Percentiles rank a stretch among this genome's conserved stretches.
These are phyloP conservation scores for Aphelinus certus DNA, from an alignment of 1,140 invertebrate genomes.

Conservation along the genomic window DNA sequence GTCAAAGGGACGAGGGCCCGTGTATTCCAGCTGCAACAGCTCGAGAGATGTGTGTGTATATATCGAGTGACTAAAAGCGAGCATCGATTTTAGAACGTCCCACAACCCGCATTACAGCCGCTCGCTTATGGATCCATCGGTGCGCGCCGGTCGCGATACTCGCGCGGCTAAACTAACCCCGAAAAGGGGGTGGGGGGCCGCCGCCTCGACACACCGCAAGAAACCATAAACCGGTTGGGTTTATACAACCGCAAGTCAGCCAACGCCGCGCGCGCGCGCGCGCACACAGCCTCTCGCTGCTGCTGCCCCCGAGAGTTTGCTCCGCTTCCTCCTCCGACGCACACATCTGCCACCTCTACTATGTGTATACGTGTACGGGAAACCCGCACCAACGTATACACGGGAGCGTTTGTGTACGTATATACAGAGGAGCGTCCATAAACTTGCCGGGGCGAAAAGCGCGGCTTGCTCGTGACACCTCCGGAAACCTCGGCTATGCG, in stretches of 20 bases:
- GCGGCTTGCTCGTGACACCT: slow-evolving; percentile 2
- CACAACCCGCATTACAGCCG: not conserved
- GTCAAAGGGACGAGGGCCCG: no score
- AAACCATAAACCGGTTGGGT: slow-evolving; percentile 39
- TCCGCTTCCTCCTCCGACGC: slow-evolving; percentile 2
- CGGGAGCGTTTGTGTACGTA: no score
- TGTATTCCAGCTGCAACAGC: no score
- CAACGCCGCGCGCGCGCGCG: no score
- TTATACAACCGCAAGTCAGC: slow-evolving; percentile 39
- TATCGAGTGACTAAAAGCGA: not conserved
- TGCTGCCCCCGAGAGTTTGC: no score
- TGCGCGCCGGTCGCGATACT: not conserved
- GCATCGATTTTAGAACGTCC: no score
- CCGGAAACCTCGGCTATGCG: not conserved
- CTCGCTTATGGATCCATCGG: slow-evolving; percentile 19
- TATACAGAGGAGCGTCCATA: no score
- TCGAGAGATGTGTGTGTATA: no score
- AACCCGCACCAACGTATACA: no score
- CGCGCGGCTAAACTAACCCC: slow-evolving; percentile 30
- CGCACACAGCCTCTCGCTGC: no score
- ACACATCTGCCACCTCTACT: not conserved
- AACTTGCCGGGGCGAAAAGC: not conserved
- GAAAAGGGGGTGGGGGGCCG: not conserved
- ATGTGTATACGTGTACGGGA: no score
- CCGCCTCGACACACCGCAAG: slow-evolving; percentile 37